Evolutionary conservation across 2,797 vertebrate genomes (phyloP).

Genomic region (Phalanger gymnotis): DNA sequence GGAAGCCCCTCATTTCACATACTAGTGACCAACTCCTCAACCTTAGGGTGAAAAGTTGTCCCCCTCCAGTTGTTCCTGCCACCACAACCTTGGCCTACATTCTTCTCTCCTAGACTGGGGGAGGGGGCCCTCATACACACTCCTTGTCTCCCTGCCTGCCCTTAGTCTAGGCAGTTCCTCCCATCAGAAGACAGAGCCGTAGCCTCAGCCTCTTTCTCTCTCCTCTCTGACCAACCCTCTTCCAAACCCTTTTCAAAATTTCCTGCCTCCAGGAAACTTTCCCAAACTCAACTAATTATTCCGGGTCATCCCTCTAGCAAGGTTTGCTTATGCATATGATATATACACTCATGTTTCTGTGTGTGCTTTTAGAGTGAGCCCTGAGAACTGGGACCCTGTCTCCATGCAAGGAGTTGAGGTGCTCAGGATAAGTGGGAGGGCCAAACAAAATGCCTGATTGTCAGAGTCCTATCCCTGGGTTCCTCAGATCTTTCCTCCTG

Average conservation of each 20-base stretch:
- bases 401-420: not conserved
- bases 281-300: slow-evolving; percentile 17
- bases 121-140: not conserved
- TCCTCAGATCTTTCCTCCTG: not conserved
- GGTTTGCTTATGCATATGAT: not conserved
- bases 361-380: slow-evolving; percentile 28
- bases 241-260: slow-evolving; percentile 17
- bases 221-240: not conserved
- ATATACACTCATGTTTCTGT: not conserved
- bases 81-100: not conserved
- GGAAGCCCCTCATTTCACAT: not conserved
- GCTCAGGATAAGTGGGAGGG: not conserved
- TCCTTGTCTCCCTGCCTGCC: not conserved
- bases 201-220: not conserved
- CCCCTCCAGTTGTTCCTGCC: slow-evolving; percentile 5
- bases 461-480: not conserved
- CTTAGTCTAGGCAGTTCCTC: not conserved
- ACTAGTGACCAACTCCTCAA: slow-evolving; percentile 2
- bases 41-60: slow-evolving; percentile 1
- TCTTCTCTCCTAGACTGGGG: not conserved
- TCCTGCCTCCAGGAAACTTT: slow-evolving; percentile 22
- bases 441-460: not conserved
- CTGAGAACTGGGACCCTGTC: not conserved
- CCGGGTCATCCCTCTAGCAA: not conserved
- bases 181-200: not conserved